Evolutionary conservation across 1,140 invertebrate species (phyloP).

Genomic region (Trichonephila inaurata): DNA sequence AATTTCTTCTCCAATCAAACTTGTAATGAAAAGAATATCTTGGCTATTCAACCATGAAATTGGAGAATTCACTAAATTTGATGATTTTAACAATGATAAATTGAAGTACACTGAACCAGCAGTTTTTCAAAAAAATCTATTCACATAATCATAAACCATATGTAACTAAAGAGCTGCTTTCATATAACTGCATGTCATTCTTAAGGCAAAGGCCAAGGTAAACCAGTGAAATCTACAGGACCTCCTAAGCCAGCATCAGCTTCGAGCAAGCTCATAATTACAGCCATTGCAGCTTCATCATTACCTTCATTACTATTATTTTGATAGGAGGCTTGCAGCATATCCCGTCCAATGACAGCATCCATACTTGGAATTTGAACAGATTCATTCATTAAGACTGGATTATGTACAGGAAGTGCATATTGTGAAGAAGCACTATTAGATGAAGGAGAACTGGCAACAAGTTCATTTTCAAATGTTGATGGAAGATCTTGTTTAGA

Average conservation of each 20-base stretch:
- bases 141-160: no score
- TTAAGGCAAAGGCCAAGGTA: slow-evolving; percentile 90
- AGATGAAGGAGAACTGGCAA: slow-evolving; percentile 55
- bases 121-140: neutral
- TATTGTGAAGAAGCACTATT: slow-evolving; percentile 62
- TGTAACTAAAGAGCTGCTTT: neutral
- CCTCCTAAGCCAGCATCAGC: slow-evolving; percentile 88
- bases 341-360: slow-evolving; percentile 70
- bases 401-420: slow-evolving; percentile 44
- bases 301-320: slow-evolving; percentile 86
- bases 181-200: neutral
- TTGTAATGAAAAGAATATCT: no score
- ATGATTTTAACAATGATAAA: no score
- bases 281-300: slow-evolving; percentile 94
- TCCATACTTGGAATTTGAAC: slow-evolving; percentile 52
- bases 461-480: slow-evolving; percentile 55
- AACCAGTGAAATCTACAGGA: slow-evolving; percentile 92
- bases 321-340: slow-evolving; percentile 75
- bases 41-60: no score
- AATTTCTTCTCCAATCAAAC: no score
- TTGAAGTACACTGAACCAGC: no score
- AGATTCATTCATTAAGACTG: slow-evolving; percentile 33
- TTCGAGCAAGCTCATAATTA: slow-evolving; percentile 94
- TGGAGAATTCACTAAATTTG: no score
- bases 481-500: slow-evolving; percentile 29